phyloP scores from a whole-genome alignment of 2,888 invertebrate species.

The Sepiola atlantica region DNA sequence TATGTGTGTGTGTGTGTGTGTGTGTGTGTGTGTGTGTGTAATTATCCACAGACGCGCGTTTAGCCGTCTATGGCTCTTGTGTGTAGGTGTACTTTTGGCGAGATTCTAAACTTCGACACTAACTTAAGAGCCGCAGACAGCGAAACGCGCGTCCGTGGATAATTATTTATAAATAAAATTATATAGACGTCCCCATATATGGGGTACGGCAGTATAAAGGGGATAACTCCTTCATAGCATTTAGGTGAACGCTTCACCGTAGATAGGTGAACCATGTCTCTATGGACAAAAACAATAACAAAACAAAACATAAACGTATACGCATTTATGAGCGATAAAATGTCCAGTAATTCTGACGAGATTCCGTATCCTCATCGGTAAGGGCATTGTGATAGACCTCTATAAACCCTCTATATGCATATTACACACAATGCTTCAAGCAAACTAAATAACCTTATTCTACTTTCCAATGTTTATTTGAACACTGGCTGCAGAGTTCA shows the following conservation, averaged over 20 bases:
- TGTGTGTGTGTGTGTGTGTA: neutral
- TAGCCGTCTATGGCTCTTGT: too few species aligned
- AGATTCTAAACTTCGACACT: too few species aligned
- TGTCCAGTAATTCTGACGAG: too few species aligned
- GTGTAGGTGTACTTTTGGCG: neutral
- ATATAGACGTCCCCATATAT: neutral
- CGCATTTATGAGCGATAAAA: neutral
- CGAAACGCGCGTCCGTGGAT: too few species aligned
- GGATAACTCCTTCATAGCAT: too few species aligned
- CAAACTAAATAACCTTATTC: neutral
- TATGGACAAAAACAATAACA: neutral
- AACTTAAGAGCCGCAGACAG: too few species aligned
- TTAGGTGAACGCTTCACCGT: too few species aligned
- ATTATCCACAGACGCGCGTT: neutral
- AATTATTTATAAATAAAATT: too few species aligned
- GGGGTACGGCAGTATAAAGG: too few species aligned
- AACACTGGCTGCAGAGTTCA: neutral
- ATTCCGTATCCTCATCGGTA: too few species aligned
- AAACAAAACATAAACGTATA: neutral
- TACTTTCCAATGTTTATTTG: neutral
- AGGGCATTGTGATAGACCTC: neutral
- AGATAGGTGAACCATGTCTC: neutral
- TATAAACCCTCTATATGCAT: too few species aligned
- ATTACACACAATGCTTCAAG: too few species aligned
- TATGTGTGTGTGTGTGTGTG: neutral